Evolutionary conservation across 1,140 invertebrate species (phyloP).

Genomic region (Araneus ventricosus): DNA sequence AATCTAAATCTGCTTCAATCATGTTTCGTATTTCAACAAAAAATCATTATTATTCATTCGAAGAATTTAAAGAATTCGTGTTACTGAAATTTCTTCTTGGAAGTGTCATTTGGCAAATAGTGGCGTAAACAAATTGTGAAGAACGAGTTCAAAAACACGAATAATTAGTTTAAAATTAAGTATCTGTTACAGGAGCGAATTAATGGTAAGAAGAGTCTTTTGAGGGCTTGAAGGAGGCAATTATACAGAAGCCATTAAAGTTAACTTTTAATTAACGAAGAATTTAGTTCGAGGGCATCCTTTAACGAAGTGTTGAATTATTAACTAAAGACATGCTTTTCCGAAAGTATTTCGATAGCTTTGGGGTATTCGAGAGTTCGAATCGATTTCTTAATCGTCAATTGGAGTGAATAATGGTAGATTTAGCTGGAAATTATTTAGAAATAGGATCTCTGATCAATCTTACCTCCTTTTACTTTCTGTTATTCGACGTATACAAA

Average conservation of each 20-base stretch:
- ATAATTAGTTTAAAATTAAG: constrained; percentile 13
- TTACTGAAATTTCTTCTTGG: too few species aligned
- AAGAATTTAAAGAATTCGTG: too few species aligned
- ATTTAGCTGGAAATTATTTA: too few species aligned
- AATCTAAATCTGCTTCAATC: too few species aligned
- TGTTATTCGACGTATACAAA: too few species aligned
- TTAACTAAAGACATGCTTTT: not conserved
- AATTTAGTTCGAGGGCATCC: not conserved
- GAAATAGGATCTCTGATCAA: too few species aligned
- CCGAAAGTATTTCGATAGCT: not conserved
- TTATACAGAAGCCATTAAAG: not conserved
- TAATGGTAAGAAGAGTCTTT: not conserved
- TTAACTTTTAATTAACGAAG: constrained; percentile 17
- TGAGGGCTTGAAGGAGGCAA: not conserved
- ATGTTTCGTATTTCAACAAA: too few species aligned
- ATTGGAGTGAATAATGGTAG: too few species aligned
- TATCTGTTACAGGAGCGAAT: not conserved
- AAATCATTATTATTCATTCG: too few species aligned
- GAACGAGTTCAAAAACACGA: not conserved
- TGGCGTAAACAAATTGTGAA: not conserved
- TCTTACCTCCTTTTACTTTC: too few species aligned
- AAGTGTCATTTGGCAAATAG: not conserved
- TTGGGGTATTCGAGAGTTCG: not conserved
- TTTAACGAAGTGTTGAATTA: not conserved
- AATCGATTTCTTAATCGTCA: not conserved